Evolutionary conservation across 2,113 vertebrate species (phyloP), one percentile per base, ranked within the genome.

Genomic region (Phalacrocorax pelagicus): DNA sequence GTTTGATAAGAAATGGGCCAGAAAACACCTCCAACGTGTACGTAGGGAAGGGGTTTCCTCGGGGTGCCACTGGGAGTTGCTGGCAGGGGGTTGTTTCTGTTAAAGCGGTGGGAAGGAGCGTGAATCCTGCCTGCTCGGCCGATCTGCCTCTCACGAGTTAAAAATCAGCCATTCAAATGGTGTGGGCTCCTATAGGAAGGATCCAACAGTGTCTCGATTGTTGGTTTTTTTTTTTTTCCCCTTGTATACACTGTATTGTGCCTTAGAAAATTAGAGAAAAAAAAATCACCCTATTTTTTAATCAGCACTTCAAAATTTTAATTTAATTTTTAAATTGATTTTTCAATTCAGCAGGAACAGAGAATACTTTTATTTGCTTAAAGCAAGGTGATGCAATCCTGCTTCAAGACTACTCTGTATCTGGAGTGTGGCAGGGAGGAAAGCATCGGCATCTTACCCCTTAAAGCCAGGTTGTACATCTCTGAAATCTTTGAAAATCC

Each of bases 151-250:
- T 46, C 72, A 95, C 32, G 44, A 96, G 92, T 96, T 96, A 96
- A 84, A 97, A 97, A 90, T 71, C 91, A 81, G 62, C 91, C 85
- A 15, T 97, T 96, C 92, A 90, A 84, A 61, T 46, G 81, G 22
- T 91, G 96, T 88, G 80, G 90, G 92, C 94, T 97, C 86, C 90
- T 97, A 40, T 87, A 91, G 95, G 95, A 97, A 96, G 63, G 61
- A 87, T 90, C 96, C 92, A 92, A 78, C 94, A 96, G 59, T 94
- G 75, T 97, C 77, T 32, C 34, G 9, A 88, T 95, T 96, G 96
- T 94, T 36, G 36, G 38, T 38, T 38, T 38, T 38, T 38, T 38
- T 38, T 14, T 6, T 7, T 29, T 30, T 22, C 36, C 19, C 32
- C 16, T 95, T 91, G 77, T 93, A 81, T 92, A 30, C 85, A 52